Base-by-base conservation (phyloP, 2,113 vertebrate species). In the Callospermophilus lateralis region DNA sequence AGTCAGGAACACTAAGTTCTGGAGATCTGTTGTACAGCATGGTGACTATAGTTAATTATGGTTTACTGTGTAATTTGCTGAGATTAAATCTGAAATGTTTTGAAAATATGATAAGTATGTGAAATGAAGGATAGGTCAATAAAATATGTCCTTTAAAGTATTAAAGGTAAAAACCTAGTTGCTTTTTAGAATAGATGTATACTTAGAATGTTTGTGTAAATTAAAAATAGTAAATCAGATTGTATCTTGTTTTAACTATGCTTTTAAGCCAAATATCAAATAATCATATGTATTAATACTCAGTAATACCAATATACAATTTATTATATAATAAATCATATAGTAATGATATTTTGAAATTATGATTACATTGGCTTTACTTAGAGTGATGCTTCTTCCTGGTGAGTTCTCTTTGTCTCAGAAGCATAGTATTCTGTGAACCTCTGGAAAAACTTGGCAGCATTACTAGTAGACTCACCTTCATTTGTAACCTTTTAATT, bases 131-230 rank as follows among this genome's bases (percentile, higher is more conserved):
- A 7, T 58, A 20, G 39, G 55, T 28, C 68, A 68, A 42, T 42
- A 84, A 12, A 85, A 76, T 53, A 39, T 19, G 5, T 84, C 17
- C 3, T 11, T 95, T 61, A 76, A 80, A 42, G 37, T 72, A 3
- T 26, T 78, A n/a, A 1, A 72, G 15, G 24, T 67, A 92, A 45
- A 76, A 83, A 94, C 85, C 37, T 77, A 70, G 53, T 67, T 84
- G 74, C 10, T 67, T 68, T 94, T 78, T 68, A 55, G 11, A 77
- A 61, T 78, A 87, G n/a, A 83, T 51, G 5, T 81, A 63, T 51
- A 45, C 16, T 53, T 95, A 70, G 26, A 42, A 91, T 67, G 32
- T 90, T 91, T 85, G n/a, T 88, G 3, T 84, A 89, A 93, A 91
- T 83, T 78, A 83, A 53, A 37, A 61, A 72, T 45, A 76, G 30